Conservation (phyloP, 2,797 vertebrate genomes). For the Sebastes melanostomus region DNA sequence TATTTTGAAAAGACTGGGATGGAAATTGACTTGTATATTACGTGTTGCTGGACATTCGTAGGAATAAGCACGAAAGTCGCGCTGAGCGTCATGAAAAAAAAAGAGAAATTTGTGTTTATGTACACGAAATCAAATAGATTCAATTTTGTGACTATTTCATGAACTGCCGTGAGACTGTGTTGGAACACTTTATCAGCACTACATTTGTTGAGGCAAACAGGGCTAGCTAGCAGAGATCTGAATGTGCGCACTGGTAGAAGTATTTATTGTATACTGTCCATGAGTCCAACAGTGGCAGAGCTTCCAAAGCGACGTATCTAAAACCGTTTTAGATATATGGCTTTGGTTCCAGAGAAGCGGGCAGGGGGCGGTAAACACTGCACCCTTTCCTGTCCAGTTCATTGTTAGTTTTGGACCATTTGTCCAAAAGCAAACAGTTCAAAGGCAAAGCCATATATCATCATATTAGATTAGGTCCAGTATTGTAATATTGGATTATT, state of each 20-base stretch:
- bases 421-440: constrained; percentile 1
- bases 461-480: constrained; percentile 2
- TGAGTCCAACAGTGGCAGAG: background rate
- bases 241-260: constrained; percentile 14
- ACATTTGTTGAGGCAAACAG: constrained; percentile 42
- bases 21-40: too few species aligned
- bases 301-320: constrained; percentile 32
- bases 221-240: constrained; percentile 27
- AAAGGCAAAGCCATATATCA: constrained; percentile 36
- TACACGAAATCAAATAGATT: too few species aligned
- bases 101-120: too few species aligned
- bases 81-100: too few species aligned
- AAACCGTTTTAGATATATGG: constrained; percentile 17
- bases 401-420: background rate
- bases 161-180: too few species aligned
- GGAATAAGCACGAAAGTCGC: too few species aligned
- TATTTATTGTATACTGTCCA: constrained; percentile 1
- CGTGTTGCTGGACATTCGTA: too few species aligned
- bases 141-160: too few species aligned
- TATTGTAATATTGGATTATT: background rate
- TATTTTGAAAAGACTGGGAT: too few species aligned
- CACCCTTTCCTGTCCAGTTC: background rate
- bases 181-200: constrained; percentile 52
- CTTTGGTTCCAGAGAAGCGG: constrained; percentile 34
- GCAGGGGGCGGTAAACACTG: background rate